phyloP scores from a whole-genome alignment of 1,140 invertebrate genomes.

The Trachymyrmex cornetzi region DNA sequence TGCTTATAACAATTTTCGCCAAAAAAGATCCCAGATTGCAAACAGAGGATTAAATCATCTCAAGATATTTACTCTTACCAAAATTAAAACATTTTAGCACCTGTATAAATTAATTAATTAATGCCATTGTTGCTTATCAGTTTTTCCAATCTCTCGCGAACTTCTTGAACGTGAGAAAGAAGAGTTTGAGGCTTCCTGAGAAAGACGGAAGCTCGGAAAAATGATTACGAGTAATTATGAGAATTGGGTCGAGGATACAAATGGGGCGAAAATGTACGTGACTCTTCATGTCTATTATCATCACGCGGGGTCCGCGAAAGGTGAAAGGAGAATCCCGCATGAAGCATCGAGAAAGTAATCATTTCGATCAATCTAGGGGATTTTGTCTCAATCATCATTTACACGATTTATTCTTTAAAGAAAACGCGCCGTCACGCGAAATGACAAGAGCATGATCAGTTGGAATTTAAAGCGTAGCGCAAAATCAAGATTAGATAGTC shows the following conservation, averaged over 20 bases:
- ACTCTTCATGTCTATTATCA: conserved; percentile 50
- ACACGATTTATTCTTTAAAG: conserved; percentile 18
- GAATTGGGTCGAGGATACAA: conserved; percentile 29
- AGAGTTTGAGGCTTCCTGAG: background rate
- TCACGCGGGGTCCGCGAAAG: conserved; percentile 63
- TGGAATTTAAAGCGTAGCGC: background rate
- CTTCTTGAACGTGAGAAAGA: conserved; percentile 44
- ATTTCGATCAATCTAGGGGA: conserved; percentile 59
- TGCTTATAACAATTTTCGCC: too few species aligned
- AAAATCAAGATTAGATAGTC: background rate
- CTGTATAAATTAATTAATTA: background rate
- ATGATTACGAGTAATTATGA: conserved; percentile 43
- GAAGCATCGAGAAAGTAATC: conserved; percentile 78
- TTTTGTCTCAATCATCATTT: conserved; percentile 49
- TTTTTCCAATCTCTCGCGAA: conserved; percentile 15
- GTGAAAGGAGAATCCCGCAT: conserved; percentile 82
- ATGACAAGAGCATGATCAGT: background rate
- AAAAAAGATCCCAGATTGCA: too few species aligned
- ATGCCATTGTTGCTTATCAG: background rate
- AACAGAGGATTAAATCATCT: background rate
- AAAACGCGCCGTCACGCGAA: background rate
- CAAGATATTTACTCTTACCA: background rate
- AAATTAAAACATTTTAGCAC: background rate
- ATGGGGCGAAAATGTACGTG: conserved; percentile 34
- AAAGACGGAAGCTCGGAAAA: conserved; percentile 15